These are phyloP conservation scores for Saccopteryx leptura DNA, from an alignment of 2,113 vertebrate species.

Conservation along the genomic window DNA sequence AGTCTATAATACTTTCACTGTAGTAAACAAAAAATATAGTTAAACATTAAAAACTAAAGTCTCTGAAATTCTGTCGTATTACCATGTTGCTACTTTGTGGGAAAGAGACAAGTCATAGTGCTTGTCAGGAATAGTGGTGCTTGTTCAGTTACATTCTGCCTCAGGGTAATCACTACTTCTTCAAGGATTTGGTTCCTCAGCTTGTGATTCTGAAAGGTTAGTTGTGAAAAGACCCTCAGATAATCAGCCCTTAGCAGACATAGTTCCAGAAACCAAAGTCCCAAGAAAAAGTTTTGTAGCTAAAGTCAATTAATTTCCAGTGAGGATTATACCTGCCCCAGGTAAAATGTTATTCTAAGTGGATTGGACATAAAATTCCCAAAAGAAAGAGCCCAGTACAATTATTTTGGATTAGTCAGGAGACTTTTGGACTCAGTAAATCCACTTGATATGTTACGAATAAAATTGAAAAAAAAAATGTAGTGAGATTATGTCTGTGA, in stretches of 20 bases:
- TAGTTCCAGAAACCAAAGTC: constrained; percentile 2
- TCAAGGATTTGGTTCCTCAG: background rate
- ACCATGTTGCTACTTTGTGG: background rate
- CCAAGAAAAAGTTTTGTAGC: constrained; percentile 57
- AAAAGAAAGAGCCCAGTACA: constrained; percentile 52
- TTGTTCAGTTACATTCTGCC: constrained; percentile 28
- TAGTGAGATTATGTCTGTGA: background rate
- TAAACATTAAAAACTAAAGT: constrained; percentile 29
- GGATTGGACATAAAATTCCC: constrained; percentile 53
- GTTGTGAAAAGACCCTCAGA: background rate
- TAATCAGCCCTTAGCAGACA: constrained; percentile 55
- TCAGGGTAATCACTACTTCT: constrained; percentile 16
- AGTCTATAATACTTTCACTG: constrained; percentile 11
- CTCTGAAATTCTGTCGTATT: constrained; percentile 47
- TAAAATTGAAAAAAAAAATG: constrained; percentile 3
- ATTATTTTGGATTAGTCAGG: constrained; percentile 61
- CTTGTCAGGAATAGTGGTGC: background rate
- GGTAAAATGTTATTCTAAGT: constrained; percentile 70
- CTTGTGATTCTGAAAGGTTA: constrained; percentile 11
- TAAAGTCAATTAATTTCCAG: constrained; percentile 69
- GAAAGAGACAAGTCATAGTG: background rate
- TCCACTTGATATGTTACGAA: constrained; percentile 37
- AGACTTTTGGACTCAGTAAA: constrained; percentile 26
- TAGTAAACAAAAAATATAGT: constrained; percentile 51
- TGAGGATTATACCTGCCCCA: background rate